Base-by-base conservation (phyloP, 2,113 vertebrate species). In the Dasypus novemcinctus region DNA sequence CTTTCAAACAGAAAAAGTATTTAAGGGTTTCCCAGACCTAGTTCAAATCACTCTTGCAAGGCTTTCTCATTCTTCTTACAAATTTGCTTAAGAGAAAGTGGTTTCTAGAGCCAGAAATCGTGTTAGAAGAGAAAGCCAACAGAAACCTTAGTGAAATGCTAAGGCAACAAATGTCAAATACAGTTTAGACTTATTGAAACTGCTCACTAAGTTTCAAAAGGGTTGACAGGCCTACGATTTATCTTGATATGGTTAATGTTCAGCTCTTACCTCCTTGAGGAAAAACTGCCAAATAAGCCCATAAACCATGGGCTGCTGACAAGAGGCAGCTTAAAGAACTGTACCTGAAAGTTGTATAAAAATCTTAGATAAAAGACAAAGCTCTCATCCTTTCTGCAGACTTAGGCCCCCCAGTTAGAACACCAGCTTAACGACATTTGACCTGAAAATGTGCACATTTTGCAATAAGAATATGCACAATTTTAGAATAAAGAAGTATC, bases 201-300 rank as follows among this genome's bases (percentile, higher is more conserved):
- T 79, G 41, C 72, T 95, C 90, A 90, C 66, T 36, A 36, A 33
- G 17, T 72, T 94, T 87, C 52, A 89, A 92, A 96, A 82, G 81
- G 59, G 36, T 90, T 85, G 76, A 88, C 66, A n/a, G 75, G 57
- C 74, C 63, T 79, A 81, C 33, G 66, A 57, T 96, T 72, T 96
- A 96, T 97, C 87, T 96, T 72, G 92, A 46, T 68, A 90, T 41
- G 31, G 78, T 95, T 96, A 97, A 89, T 64, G 95, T 94, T 96
- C 94, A 96, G 76, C 25, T 66, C 79, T 84, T 95, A 54, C 38
- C 82, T 94, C 38, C 64, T 96, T 78, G 41, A 92, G 54, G 33
- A 64, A 93, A 94, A 93, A 43, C 85, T 97, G 90, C 66, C 97
- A 95, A 92, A 61, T 79, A 85, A 69, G 52, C 63, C 54, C 76